A percentile compares a stretch with the other conserved stretches of the same genome.
phyloP scores from a whole-genome alignment of 2,888 invertebrate genomes.

The Actias luna region DNA sequence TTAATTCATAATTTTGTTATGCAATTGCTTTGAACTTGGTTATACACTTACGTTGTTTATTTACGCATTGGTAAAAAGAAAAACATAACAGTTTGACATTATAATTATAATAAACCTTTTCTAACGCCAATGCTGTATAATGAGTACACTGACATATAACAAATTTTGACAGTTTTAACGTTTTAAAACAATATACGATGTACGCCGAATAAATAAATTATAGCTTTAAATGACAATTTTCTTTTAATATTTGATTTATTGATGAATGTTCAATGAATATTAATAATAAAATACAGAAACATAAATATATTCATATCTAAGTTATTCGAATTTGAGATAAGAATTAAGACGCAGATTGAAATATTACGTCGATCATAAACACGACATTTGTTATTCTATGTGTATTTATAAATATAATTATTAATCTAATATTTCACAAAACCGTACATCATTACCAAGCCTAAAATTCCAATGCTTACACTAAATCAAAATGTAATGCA shows the following conservation, averaged over 20 bases:
- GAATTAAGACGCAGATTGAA: background rate
- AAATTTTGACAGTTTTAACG: too few relatives aligned
- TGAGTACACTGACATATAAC: background rate
- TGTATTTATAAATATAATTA: background rate
- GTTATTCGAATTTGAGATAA: conserved; percentile 1
- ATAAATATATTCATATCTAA: background rate
- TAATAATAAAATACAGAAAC: background rate
- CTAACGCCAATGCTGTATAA: background rate
- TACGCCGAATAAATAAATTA: background rate
- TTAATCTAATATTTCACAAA: background rate
- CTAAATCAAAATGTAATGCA: background rate
- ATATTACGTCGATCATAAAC: background rate
- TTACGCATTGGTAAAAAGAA: background rate
- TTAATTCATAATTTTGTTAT: background rate
- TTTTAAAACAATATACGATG: too few relatives aligned
- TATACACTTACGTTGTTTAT: too few relatives aligned
- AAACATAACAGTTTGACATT: background rate
- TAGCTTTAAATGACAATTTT: background rate
- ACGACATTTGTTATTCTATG: background rate
- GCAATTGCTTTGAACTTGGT: background rate
- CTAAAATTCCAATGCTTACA: conserved; percentile 1
- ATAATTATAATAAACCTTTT: background rate
- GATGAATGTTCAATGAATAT: background rate
- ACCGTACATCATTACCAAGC: conserved; percentile 2
- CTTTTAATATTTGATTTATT: background rate